These are phyloP conservation scores for Nixonia krombeini DNA, from an alignment of 1,140 invertebrate species.

Conservation along the genomic window DNA sequence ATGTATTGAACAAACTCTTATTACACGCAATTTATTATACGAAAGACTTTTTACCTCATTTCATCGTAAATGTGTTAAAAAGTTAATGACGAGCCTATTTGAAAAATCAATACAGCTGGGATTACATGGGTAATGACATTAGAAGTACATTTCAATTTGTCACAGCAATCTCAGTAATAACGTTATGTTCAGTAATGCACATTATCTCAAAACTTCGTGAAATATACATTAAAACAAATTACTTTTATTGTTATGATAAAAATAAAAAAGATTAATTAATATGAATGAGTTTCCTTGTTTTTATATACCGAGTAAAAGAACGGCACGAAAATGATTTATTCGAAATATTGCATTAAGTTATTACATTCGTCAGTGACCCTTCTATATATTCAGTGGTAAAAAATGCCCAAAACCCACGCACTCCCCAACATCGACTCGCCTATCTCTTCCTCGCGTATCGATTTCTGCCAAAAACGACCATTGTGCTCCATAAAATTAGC, in stretches of 20 bases:
- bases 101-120: too few relatives aligned
- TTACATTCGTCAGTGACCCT: too few relatives aligned
- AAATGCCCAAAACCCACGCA: neutral
- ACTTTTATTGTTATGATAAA: too few relatives aligned
- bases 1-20: neutral
- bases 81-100: constrained; percentile 1
- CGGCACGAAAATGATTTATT: too few relatives aligned
- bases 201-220: neutral
- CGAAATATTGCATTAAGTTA: too few relatives aligned
- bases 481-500: too few relatives aligned
- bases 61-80: neutral
- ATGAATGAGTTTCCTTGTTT: too few relatives aligned
- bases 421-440: constrained; percentile 17
- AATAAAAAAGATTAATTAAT: too few relatives aligned
- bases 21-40: too few relatives aligned
- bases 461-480: constrained; percentile 29
- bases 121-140: neutral
- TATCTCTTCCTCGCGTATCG: constrained; percentile 14
- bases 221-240: too few relatives aligned
- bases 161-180: neutral
- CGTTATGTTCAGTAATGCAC: neutral
- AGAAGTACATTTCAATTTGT: neutral
- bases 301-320: too few relatives aligned
- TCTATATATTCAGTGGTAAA: too few relatives aligned
- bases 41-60: neutral